These are phyloP conservation scores for Vireo altiloquus DNA, from an alignment of 2,113 vertebrate genomes.

Conservation along the genomic window DNA sequence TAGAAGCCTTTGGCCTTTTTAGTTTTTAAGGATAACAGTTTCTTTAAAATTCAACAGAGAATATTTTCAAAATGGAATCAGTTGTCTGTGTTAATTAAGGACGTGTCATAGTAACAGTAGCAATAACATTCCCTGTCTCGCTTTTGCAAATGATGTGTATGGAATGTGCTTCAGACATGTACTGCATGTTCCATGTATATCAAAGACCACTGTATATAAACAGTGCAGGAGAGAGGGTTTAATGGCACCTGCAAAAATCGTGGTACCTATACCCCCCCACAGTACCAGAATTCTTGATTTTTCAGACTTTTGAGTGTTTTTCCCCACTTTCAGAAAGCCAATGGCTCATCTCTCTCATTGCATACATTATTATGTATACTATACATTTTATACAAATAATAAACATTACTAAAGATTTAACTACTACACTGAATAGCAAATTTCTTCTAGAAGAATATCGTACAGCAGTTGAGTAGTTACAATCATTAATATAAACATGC, in stretches of 20 bases:
- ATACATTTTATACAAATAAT: not conserved
- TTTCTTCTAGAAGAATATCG: not conserved
- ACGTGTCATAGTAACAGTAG: not conserved
- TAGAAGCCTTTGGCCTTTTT: not conserved
- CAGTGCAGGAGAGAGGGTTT: not conserved
- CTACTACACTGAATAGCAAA: not conserved
- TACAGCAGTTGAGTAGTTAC: not conserved
- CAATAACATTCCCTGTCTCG: not conserved
- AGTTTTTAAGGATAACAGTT: not conserved
- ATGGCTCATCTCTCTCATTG: not conserved
- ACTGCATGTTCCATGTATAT: not conserved
- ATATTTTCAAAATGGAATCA: not conserved
- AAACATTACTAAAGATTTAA: not conserved
- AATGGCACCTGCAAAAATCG: not conserved
- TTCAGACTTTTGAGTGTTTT: not conserved
- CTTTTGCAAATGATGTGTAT: not conserved
- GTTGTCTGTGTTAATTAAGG: not conserved
- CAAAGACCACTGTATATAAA: not conserved
- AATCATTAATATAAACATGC: not conserved
- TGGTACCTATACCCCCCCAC: not conserved
- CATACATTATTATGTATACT: not conserved
- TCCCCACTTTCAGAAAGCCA: not conserved
- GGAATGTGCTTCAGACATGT: not conserved
- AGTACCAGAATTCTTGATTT: not conserved
- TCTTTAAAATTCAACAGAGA: not conserved